Conservation (phyloP, 2,113 vertebrate genomes). For the Bungarus multicinctus region DNA sequence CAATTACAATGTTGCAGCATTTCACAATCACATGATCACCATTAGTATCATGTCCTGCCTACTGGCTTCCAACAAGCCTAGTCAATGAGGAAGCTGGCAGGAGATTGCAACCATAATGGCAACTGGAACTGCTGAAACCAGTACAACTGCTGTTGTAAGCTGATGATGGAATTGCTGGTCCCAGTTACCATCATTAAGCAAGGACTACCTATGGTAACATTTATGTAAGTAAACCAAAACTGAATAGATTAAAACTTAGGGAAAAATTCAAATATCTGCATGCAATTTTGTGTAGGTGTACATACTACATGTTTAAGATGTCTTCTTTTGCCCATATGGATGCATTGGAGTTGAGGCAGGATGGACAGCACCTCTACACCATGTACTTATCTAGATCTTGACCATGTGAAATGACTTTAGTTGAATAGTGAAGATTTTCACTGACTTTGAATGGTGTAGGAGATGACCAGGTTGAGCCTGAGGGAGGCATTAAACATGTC, state of each 20-base stretch:
- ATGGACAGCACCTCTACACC: neutral
- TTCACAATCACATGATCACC: neutral
- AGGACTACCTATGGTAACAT: neutral
- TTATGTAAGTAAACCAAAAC: neutral
- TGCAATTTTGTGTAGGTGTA: neutral
- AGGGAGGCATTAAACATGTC: neutral
- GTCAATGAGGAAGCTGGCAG: neutral
- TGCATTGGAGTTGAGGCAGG: neutral
- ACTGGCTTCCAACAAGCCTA: neutral
- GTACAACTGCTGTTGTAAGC: neutral
- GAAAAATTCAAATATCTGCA: neutral
- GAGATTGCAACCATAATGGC: neutral
- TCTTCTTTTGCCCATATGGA: neutral
- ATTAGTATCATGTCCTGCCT: neutral
- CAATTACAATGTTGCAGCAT: neutral
- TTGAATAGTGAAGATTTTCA: neutral
- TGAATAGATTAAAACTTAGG: neutral
- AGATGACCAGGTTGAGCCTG: neutral
- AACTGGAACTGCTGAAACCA: neutral
- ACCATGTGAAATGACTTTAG: neutral
- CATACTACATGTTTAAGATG: neutral
- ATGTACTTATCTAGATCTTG: neutral
- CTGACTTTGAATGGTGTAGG: neutral
- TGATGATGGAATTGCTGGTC: neutral
- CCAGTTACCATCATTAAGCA: neutral